These are phyloP conservation scores for Caenorhabditis zanzibari DNA, from an alignment of 2,888 invertebrate species.

Conservation along the genomic window DNA sequence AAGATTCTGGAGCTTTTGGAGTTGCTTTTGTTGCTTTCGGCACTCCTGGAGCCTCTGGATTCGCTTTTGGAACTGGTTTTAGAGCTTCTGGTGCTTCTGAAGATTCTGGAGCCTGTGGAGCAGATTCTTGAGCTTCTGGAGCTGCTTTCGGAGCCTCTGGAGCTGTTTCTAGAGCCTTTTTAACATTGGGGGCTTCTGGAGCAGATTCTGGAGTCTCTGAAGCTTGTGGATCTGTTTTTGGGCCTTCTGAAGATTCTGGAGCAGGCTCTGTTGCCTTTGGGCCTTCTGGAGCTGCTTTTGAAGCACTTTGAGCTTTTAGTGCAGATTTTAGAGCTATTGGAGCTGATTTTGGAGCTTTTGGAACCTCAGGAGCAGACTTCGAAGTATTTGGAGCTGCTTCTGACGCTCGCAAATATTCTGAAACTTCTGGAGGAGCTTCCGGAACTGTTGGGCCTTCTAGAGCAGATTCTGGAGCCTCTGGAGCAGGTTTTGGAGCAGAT, in stretches of 20 bases:
- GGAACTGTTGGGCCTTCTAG: conserved; percentile 1
- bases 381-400: too few species aligned
- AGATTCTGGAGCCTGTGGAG: not conserved
- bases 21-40: not conserved
- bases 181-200: not conserved
- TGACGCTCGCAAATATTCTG: not conserved
- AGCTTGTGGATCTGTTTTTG: not conserved
- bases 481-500: not conserved
- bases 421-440: not conserved
- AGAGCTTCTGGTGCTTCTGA: not conserved
- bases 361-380: not conserved
- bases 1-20: not conserved
- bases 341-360: not conserved
- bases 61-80: not conserved
- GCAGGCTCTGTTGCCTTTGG: not conserved
- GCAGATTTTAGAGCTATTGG: not conserved
- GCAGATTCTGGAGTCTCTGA: conserved; percentile 4
- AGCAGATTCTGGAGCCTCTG: conserved; percentile 6
- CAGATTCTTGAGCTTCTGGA: not conserved
- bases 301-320: not conserved
- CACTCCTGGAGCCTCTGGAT: not conserved
- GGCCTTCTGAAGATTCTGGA: not conserved
- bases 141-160: conserved; percentile 3
- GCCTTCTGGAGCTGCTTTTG: conserved; percentile 7
- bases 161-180: not conserved